Base-by-base conservation (phyloP, 2,888 invertebrate species). In the Sarcophaga rosellei region DNA sequence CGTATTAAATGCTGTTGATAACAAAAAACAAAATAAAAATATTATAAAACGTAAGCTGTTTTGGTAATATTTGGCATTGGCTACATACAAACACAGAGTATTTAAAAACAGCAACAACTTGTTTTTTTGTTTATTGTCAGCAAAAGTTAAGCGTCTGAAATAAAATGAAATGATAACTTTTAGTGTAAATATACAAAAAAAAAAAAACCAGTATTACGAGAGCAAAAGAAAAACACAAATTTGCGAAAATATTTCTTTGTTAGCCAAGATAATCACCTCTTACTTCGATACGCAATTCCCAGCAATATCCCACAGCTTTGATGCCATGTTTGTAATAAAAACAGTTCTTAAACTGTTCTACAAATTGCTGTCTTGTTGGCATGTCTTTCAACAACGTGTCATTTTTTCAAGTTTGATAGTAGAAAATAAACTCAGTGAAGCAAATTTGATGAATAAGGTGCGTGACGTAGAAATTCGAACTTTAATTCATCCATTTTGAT, bases 61-160 rank as follows among this genome's bases (percentile, higher is more conserved):
- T 78, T 69, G 53, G 62, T 70, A n/a, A 23, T 44, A 72, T 66
- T 76, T 82, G 76, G 70, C 76, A 82, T 76, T 76, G 76, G 75
- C 62, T 25, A 44, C 70, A 35, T 78, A 69, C 12, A 17, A 17
- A 66, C 3, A 45, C 5, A 25, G 44, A 20, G 61, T 20, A 61
- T 17, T 61, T 25, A 25, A 45, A 66, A 75, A 65, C 65, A 57
- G 45, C 17, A 25, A 61, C 25, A 61, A 68, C 66, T 59, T 59
- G 44, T 73, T 62, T 75, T 45, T 20, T 44, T 65, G 12, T 23
- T 35, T 76, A 20, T 76, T 74, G 47, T 53, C 45, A 75, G 20
- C 68, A 68, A 65, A 53, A 70, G 21, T 53, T 45, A 25, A 57
- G 59, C 53, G 23, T 44, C 35, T 35, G n/a, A 23, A 35, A 66